phyloP scores from a whole-genome alignment of 2,797 vertebrate species.

The Siniperca obscura region DNA sequence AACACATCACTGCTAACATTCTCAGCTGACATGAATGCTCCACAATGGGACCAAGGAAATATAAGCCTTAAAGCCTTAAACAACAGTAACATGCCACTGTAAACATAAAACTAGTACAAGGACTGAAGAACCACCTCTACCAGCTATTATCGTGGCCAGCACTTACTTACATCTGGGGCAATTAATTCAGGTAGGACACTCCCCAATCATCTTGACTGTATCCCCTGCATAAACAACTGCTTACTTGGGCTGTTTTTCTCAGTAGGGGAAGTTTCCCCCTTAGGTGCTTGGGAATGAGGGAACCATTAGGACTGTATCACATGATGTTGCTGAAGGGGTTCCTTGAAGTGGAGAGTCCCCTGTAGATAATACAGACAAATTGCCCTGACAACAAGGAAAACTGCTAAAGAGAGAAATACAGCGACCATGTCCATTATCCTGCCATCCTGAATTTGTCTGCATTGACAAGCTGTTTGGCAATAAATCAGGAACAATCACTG shows the following conservation, averaged over 20 bases:
- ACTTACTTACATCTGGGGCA: too few relatives aligned
- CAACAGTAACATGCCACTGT: not conserved
- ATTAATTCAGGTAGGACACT: slow-evolving; percentile 7
- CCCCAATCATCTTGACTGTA: not conserved
- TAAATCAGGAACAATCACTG: slow-evolving; percentile 18
- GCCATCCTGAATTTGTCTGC: not conserved
- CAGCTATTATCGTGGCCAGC: too few relatives aligned
- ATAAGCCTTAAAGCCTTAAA: not conserved
- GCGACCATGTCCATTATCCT: not conserved
- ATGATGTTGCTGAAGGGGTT: not conserved
- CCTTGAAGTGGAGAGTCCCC: slow-evolving; percentile 1
- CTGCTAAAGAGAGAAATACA: not conserved
- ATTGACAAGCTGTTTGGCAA: slow-evolving; percentile 12
- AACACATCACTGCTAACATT: not conserved
- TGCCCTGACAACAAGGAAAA: not conserved
- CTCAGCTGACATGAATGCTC: not conserved
- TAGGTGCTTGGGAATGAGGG: slow-evolving; percentile 15
- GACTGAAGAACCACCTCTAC: too few relatives aligned
- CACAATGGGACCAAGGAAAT: not conserved
- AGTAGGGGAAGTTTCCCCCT: not conserved
- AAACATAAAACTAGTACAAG: not conserved
- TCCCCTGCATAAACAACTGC: slow-evolving; percentile 1
- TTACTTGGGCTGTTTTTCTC: not conserved
- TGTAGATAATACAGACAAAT: slow-evolving; percentile 9
- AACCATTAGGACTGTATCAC: slow-evolving; percentile 7